A percentile compares a stretch with the other conserved stretches of the same genome.
phyloP scores from a whole-genome alignment of 1,140 invertebrate genomes.

The Pachyrhynchus sulphureomaculatus region DNA sequence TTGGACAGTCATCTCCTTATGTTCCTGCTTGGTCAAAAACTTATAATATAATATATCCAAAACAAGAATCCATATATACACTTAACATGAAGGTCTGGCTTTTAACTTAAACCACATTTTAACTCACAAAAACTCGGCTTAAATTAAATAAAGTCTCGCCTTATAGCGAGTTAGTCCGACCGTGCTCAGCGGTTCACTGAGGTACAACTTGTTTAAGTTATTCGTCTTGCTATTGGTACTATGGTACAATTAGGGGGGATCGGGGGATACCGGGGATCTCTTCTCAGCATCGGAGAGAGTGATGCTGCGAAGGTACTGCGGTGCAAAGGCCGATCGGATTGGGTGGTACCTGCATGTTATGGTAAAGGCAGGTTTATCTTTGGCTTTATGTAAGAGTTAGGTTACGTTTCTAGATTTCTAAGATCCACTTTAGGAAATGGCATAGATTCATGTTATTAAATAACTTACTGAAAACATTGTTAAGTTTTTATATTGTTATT shows the following conservation, averaged over 20 bases:
- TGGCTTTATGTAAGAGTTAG: conserved; percentile 12
- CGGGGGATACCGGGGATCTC: conserved; percentile 5
- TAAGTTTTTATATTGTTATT: no score
- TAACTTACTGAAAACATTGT: no score
- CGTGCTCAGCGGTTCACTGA: conserved; percentile 18
- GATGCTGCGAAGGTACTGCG: conserved; percentile 11
- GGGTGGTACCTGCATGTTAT: conserved; percentile 19
- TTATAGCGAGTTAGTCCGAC: neutral
- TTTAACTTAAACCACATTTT: neutral
- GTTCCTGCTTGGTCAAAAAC: no score
- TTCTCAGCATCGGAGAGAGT: conserved; percentile 13
- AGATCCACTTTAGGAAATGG: conserved; percentile 6
- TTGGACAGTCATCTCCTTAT: no score
- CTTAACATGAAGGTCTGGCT: no score
- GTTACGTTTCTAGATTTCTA: neutral
- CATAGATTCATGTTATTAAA: neutral
- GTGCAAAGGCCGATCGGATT: conserved; percentile 17
- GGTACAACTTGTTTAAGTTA: conserved; percentile 17
- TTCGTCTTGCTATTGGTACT: conserved; percentile 18
- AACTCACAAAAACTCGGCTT: conserved; percentile 7
- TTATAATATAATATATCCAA: no score
- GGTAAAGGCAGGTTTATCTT: conserved; percentile 13
- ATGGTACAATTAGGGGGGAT: conserved; percentile 3
- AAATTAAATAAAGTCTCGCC: conserved; percentile 11
- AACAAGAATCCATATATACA: no score